Base-by-base conservation (phyloP, 2,113 vertebrate genomes). In the Anhinga anhinga region DNA sequence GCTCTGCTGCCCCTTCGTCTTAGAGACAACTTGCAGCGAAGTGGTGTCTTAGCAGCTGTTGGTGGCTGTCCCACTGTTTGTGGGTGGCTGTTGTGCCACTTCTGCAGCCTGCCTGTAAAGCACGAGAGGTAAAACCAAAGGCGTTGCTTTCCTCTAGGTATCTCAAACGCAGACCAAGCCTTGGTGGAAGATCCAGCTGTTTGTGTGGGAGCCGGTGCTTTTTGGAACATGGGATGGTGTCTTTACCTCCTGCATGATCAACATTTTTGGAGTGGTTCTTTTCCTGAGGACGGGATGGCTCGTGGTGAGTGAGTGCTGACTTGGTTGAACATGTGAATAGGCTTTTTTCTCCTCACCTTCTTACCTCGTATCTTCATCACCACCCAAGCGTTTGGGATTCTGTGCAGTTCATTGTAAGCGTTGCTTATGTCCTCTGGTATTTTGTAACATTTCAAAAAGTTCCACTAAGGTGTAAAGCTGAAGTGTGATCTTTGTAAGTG, bases 191-290 rank as follows among this genome's bases (percentile, higher is more conserved):
- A 99, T 99, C 93, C 98, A 99, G 80, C 90, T 99, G 66, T 99
- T 99, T 38, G 98, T 99, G 14, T 99, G 99, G 99, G 99, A 99
- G 93, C 99, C 99, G 0, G 99, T 99, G 89, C 98, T 99, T 56
- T 99, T 99, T 49, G 99, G 99, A 42, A 99, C 99, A 0, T 99
- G 99, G 99, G 99, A 99, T 63, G 99, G 99, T 0, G 99, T 99
- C 85, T 99, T 99, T 94, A 99, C 99, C 13, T 99, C 99, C 82
- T 99, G 99, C 96, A 99, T 99, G 99, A 99, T 99, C 98, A 99
- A 99, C 96, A 99, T 99, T 94, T 99, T 99, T 86, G 99, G 99
- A 40, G 99, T 99, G 36, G 99, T 99, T 84, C 98, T 99, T 55
- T 99, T 99, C 94, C 97, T 99, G 72, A 98, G 99, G 80, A 99